Evolutionary conservation across 2,113 vertebrate genomes (phyloP).

Genomic region (Apodemus speciosus): DNA sequence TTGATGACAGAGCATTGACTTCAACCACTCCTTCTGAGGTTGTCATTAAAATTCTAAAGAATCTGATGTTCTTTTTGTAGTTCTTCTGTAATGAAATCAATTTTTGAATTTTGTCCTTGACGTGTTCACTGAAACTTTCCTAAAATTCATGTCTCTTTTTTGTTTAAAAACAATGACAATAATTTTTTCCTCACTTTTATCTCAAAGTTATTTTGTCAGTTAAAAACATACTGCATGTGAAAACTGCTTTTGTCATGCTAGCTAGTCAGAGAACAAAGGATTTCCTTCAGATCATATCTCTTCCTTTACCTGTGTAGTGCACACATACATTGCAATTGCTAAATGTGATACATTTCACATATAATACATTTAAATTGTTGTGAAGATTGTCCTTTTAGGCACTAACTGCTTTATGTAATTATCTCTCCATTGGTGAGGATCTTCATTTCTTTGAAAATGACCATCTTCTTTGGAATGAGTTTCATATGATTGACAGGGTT

Average conservation of each 20-base stretch:
- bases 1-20: background rate
- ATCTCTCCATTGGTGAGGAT: background rate
- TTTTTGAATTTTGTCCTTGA: background rate
- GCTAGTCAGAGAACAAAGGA: background rate
- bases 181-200: background rate
- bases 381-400: background rate
- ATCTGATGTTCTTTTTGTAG: background rate
- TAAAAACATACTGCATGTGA: background rate
- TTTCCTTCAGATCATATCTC: constrained; percentile 18
- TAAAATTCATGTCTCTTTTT: background rate
- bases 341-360: background rate
- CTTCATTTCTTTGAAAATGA: background rate
- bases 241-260: background rate
- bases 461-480: background rate
- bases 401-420: constrained; percentile 11
- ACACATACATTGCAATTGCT: background rate
- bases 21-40: background rate
- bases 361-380: background rate
- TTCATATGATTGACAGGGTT: background rate
- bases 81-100: background rate
- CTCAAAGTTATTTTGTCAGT: background rate
- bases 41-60: background rate
- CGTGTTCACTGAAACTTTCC: background rate
- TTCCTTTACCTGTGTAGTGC: background rate
- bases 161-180: constrained; percentile 9